Evolutionary conservation across 1,140 invertebrate genomes (phyloP).

Genomic region (Anoplolepis gracilipes): DNA sequence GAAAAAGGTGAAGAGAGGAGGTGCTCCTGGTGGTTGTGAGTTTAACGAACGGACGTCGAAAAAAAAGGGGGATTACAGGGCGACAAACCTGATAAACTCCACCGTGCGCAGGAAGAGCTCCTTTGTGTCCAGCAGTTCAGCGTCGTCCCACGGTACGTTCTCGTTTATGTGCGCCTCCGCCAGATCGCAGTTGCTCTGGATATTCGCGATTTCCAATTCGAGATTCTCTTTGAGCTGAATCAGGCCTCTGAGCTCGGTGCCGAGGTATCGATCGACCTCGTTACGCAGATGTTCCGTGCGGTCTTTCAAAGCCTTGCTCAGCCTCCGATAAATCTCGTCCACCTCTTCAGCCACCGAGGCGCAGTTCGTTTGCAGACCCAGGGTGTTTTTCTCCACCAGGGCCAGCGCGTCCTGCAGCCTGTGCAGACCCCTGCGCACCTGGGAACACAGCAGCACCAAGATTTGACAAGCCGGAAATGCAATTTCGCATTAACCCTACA

Average conservation of each 20-base stretch:
- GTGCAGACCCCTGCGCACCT: slow-evolving; percentile 93
- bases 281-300: slow-evolving; percentile 94
- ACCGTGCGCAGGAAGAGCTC: slow-evolving; percentile 97
- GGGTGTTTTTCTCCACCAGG: slow-evolving; percentile 94
- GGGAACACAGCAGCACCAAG: slow-evolving; percentile 31
- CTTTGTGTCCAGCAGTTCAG: slow-evolving; percentile 96
- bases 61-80: background rate
- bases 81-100: slow-evolving; percentile 91
- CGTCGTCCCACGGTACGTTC: slow-evolving; percentile 94
- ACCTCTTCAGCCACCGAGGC: slow-evolving; percentile 95
- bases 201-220: slow-evolving; percentile 96
- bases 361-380: slow-evolving; percentile 94
- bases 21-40: no score
- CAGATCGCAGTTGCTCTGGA: slow-evolving; percentile 97
- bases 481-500: slow-evolving; percentile 16
- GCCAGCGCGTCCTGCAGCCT: slow-evolving; percentile 94
- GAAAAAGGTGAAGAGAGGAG: no score
- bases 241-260: slow-evolving; percentile 93
- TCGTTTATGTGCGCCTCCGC: slow-evolving; percentile 97
- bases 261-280: slow-evolving; percentile 95
- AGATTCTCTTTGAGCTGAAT: slow-evolving; percentile 96
- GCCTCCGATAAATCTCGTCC: slow-evolving; percentile 95
- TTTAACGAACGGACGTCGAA: slow-evolving; percentile 24
- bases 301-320: slow-evolving; percentile 96
- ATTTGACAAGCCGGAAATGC: slow-evolving; percentile 38